Base-by-base conservation (phyloP, 2,888 invertebrate species). In the Ferrisia virgata region DNA sequence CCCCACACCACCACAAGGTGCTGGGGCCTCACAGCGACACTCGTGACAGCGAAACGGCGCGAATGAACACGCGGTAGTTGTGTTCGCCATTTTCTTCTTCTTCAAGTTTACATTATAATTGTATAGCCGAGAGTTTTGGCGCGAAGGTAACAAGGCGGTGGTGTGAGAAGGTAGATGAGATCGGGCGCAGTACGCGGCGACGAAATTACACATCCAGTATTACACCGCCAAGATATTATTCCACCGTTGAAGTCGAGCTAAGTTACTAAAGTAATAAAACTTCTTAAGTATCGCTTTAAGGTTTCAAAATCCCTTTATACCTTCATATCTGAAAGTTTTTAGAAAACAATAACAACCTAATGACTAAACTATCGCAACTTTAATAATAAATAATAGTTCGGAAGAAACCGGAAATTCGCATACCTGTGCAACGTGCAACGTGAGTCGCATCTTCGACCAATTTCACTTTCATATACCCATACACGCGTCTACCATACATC, bases 281-380 rank as follows among this genome's bases (percentile, higher is more conserved):
- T 72, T 72, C 72, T 72, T 72, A 72, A 72, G 72, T 72, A 72
- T 72, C 72, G 72, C 72, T 72, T 72, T 72, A 72, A 72, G 72
- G 72, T 72, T 72, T 72, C 72, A 33, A 72, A 72, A 72, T 72
- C 72, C 72, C 72, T 72, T 72, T 72, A 72, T 72, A 72, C 72
- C 72, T 72, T 72, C 72, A 72, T 72, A 72, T 72, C 72, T 72
- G 72, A 31, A 72, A 72, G 33, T 72, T 72, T n/a, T 72, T 72
- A 72, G 72, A 72, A 72, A 72, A 72, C 72, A 72, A 72, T 72
- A 72, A 72, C 72, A 72, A 72, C 72, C 72, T 72, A 72, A 72
- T 72, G 72, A 72, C 72, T 72, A 72, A 72, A 72, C 72, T 72
- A 72, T 72, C 72, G 72, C 72, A 72, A 72, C 72, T 72, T 72